Evolutionary conservation across 2,797 vertebrate genomes (phyloP).

Genomic region (Podargus strigoides): DNA sequence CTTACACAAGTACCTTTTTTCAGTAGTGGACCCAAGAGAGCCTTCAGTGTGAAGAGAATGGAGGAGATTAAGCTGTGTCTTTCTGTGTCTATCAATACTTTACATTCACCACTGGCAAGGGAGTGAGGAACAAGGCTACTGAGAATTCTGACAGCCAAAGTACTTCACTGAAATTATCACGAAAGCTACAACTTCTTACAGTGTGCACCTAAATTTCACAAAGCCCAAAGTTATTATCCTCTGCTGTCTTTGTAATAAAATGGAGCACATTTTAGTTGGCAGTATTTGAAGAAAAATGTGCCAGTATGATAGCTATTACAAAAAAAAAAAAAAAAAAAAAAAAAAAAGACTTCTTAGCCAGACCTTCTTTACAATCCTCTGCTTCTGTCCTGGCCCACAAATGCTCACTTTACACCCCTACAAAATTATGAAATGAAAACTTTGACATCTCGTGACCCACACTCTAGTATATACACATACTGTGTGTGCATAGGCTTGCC

Average conservation of each 20-base stretch:
- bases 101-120: neutral
- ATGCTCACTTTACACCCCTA: neutral
- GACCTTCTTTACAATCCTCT: neutral
- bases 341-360: neutral
- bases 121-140: neutral
- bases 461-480: neutral
- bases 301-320: neutral
- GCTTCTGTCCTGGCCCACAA: neutral
- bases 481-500: neutral
- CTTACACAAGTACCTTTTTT: neutral
- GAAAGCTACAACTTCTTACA: neutral
- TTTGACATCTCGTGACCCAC: neutral
- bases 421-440: neutral
- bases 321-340: neutral
- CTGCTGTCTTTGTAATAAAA: neutral
- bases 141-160: conserved; percentile 28
- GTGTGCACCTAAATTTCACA: neutral
- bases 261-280: neutral
- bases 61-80: neutral
- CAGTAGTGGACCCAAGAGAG: neutral
- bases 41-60: neutral
- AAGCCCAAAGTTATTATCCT: neutral
- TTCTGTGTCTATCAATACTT: neutral
- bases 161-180: conserved; percentile 34
- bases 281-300: neutral